These are phyloP conservation scores for Stomatorhinus ivindoensis DNA, from an alignment of 2,113 vertebrate species.

Conservation along the genomic window DNA sequence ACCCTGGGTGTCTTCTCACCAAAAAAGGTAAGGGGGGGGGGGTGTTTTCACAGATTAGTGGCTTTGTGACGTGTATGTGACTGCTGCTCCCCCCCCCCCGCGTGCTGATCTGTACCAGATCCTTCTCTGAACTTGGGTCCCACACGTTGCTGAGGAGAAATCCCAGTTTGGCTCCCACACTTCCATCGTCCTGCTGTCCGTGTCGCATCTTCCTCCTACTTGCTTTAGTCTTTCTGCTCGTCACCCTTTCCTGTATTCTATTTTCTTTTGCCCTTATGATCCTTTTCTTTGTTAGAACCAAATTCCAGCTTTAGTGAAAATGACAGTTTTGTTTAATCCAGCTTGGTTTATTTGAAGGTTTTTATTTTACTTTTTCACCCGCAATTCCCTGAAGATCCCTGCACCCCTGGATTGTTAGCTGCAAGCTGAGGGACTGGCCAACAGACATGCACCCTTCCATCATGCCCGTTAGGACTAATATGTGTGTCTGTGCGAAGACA, in stretches of 20 bases:
- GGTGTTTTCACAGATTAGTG: neutral
- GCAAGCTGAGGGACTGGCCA: too few species aligned
- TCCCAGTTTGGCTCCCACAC: neutral
- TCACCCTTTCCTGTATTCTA: neutral
- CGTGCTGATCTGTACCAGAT: neutral
- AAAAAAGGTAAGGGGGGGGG: constrained; percentile 77
- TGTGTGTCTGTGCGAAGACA: neutral
- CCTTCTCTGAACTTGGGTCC: neutral
- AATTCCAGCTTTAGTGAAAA: neutral
- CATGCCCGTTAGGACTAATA: neutral
- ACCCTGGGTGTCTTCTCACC: constrained; percentile 96
- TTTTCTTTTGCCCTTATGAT: neutral
- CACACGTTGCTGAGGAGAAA: neutral
- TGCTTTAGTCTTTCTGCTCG: neutral
- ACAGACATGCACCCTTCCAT: neutral
- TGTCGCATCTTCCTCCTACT: neutral
- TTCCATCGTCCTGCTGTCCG: neutral
- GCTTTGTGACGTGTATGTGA: neutral
- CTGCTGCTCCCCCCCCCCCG: neutral
- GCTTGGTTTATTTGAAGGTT: neutral
- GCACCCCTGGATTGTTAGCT: neutral
- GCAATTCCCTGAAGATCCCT: neutral
- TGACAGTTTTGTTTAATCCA: neutral
- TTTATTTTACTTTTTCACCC: neutral
- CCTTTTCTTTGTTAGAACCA: too few species aligned